Base-by-base conservation (phyloP, 2,888 invertebrate species). In the Dichetophora obliterata region DNA sequence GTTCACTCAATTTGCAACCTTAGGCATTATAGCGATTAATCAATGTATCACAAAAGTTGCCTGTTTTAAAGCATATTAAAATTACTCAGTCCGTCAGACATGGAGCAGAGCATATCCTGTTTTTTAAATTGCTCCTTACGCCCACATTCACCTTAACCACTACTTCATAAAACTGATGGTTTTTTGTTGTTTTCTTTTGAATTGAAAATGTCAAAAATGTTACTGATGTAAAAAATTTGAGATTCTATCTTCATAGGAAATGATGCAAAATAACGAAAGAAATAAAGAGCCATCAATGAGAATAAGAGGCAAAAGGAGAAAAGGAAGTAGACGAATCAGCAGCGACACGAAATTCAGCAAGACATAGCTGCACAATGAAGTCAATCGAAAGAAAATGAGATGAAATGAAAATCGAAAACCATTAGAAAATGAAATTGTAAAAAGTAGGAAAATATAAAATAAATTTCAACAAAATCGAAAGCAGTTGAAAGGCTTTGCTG, bases 211-310 rank as follows among this genome's bases (percentile, higher is more conserved):
- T 59, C 14, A 22, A 19, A 59, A 59, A 59, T 59, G 6, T 4
- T 22, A 24, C 43, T 68, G 68, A 43, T 48, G 19, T 68, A 22
- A 24, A 63, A 65, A 68, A n/a, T 68, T 48, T 68, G 68, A 22
- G 22, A 37, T 68, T 68, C 16, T 3, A 66, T 43, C 34, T n/a
- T n/a, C 11, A 22, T 11, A n/a, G 34, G 34, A 50, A 68, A 68
- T 68, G 6, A 19, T 14, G 68, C 19, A 43, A 37, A n/a, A 37
- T 24, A 9, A 48, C 34, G 14, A 24, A 43, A 5, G 3, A 43
- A 24, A 11, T 2, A 16, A 16, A 24, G 5, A 16, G 27, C 5
- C 16, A 22, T n/a, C 54, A 54, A 9, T 22, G 9, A 54, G 54
- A 22, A 3, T 8, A 34, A 63, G 24, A 61, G n/a, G 31, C 3